phyloP scores from a whole-genome alignment of 2,113 vertebrate genomes.

The Osmerus eperlanus region DNA sequence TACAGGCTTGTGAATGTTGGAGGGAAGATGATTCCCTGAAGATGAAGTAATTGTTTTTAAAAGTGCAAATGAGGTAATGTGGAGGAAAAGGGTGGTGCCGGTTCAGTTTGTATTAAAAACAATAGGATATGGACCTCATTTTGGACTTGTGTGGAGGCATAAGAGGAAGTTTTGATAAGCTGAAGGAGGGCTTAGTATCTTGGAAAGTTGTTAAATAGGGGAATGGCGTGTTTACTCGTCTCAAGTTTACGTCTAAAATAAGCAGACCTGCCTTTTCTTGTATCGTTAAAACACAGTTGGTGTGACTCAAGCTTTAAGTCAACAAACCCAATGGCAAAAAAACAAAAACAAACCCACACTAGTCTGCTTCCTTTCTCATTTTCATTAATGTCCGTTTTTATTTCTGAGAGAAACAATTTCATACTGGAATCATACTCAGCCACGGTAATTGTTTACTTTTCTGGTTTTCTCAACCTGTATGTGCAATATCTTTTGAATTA shows the following conservation, averaged over 20 bases:
- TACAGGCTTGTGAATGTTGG: not conserved
- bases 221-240: conserved; percentile 11
- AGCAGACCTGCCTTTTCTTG: not conserved
- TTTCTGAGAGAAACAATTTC: no score
- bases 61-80: not conserved
- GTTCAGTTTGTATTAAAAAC: not conserved
- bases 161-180: not conserved
- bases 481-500: no score
- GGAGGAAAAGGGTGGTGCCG: not conserved
- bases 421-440: no score
- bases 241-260: conserved; percentile 12
- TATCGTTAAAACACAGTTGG: conserved; percentile 3
- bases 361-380: no score
- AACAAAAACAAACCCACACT: not conserved
- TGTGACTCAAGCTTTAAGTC: not conserved
- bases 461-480: no score
- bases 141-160: not conserved
- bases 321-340: not conserved
- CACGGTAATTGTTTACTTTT: no score
- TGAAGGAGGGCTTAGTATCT: not conserved
- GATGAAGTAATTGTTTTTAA: not conserved
- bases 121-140: not conserved
- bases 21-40: not conserved
- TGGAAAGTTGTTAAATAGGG: conserved; percentile 14
- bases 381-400: no score